Percentiles rank a stretch among this genome's conserved stretches.
Evolutionary conservation across 2,888 invertebrate genomes (phyloP).

Genomic region (Drosophila prostipennis): DNA sequence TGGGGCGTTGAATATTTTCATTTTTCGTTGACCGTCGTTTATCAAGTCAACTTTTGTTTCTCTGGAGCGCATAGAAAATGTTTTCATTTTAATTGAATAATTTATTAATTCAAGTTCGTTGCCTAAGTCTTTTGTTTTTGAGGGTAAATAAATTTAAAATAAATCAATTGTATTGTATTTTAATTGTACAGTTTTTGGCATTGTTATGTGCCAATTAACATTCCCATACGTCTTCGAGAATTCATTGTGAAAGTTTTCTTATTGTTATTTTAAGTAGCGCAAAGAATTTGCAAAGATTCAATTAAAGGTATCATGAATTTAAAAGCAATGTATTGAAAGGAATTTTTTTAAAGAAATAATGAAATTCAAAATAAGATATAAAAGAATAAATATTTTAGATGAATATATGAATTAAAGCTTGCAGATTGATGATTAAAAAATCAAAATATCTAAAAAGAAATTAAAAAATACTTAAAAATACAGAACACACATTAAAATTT

Average conservation of each 20-base stretch:
- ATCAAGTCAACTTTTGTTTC: conserved; percentile 32
- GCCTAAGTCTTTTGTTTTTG: conserved; percentile 61
- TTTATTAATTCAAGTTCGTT: conserved; percentile 49
- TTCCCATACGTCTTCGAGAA: neutral
- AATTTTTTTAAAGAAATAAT: no score
- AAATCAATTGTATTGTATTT: neutral
- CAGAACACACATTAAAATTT: no score
- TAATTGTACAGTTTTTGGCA: neutral
- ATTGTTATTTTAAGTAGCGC: neutral
- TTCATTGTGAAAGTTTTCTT: conserved; percentile 13
- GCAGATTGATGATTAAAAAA: no score
- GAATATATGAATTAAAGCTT: no score
- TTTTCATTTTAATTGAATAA: conserved; percentile 10
- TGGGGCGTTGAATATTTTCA: neutral
- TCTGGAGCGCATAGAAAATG: neutral
- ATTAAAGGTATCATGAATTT: neutral
- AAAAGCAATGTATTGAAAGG: no score
- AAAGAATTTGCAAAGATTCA: neutral
- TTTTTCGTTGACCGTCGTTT: conserved; percentile 53
- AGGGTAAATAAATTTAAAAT: neutral
- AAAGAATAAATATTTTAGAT: no score
- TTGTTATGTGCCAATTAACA: conserved; percentile 3
- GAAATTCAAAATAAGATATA: no score
- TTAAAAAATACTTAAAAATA: no score
- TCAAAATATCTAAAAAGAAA: no score